A percentile compares a stretch with the other conserved stretches of the same genome.
These are phyloP conservation scores for Trachemys scripta DNA, from an alignment of 2,113 vertebrate species.

Conservation along the genomic window DNA sequence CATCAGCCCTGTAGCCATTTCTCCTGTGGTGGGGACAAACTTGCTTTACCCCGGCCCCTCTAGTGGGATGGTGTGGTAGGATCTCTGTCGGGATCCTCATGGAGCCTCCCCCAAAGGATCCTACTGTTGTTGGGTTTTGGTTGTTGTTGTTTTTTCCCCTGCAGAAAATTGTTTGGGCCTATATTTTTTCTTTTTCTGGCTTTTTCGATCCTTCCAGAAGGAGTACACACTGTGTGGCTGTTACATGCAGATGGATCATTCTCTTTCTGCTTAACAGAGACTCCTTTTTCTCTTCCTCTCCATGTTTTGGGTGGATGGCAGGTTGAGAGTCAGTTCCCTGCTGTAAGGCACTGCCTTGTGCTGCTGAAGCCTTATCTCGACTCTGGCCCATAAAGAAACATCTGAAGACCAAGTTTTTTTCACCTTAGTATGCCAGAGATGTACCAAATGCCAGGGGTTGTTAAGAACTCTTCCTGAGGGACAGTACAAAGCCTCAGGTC, in stretches of 20 bases:
- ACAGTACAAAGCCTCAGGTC: neutral
- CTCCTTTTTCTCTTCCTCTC: neutral
- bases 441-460: neutral
- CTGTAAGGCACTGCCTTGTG: neutral
- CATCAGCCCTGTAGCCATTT: neutral
- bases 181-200: constrained; percentile 11
- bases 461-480: neutral
- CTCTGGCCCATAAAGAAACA: neutral
- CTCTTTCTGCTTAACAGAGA: constrained; percentile 12
- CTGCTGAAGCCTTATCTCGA: neutral
- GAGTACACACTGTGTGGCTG: neutral
- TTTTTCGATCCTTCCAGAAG: neutral
- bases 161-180: neutral
- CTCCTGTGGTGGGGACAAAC: neutral
- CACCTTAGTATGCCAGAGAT: neutral
- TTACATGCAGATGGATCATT: neutral
- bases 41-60: neutral
- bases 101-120: neutral
- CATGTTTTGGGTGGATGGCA: neutral
- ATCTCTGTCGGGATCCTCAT: neutral
- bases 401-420: neutral
- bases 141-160: neutral
- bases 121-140: neutral
- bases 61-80: neutral
- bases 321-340: neutral